Base-by-base conservation (phyloP, 2,113 vertebrate genomes). In the Mormyrus lacerda region DNA sequence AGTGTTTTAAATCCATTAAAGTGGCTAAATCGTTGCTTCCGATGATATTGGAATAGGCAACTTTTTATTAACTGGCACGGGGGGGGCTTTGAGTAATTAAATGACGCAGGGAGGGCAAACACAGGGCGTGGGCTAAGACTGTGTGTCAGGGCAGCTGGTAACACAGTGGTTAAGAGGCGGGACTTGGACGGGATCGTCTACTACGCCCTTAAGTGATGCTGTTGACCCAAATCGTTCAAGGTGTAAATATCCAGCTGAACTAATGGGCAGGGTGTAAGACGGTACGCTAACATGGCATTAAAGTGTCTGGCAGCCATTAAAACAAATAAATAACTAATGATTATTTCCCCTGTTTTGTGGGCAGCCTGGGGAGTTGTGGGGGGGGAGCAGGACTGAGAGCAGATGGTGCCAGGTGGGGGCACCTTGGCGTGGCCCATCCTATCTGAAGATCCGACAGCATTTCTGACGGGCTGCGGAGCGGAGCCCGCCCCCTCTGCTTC, bases 331-430 rank as follows among this genome's bases (percentile, higher is more conserved):
- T 76, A 76, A 76, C 73, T 76, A 76, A 76, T 76, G 73, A 76
- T 76, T 35, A 76, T 76, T 17, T 76, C 73, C 73, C 73, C 73
- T 19, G 5, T 39, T 76, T 76, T 31, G 17, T 84, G 35, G 76
- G 51, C 47, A 58, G 55, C 44, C 61, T 31, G 61, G 61, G 61
- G n/a, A 69, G 61, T 69, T 13, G 9, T 51, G 21, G 44, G 17
- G 45, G 35, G 17, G 45, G 35, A 10, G 51, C n/a, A 21, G 58
- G 85, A 69, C 35, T 44, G 15, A 35, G 58, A 89, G 83, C 89
- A 89, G 89, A 89, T 89, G 89, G 47, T 85, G 42, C 55, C 45
- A 55, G 31, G 83, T 61, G 42, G 73, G 69, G 73, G 73, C 73
- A 76, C 73, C 35, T 76, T 76, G 73, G 73, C 35, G 4, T 19